These are phyloP conservation scores for Tenthredo notha DNA, from an alignment of 2,888 invertebrate genomes.

Conservation along the genomic window DNA sequence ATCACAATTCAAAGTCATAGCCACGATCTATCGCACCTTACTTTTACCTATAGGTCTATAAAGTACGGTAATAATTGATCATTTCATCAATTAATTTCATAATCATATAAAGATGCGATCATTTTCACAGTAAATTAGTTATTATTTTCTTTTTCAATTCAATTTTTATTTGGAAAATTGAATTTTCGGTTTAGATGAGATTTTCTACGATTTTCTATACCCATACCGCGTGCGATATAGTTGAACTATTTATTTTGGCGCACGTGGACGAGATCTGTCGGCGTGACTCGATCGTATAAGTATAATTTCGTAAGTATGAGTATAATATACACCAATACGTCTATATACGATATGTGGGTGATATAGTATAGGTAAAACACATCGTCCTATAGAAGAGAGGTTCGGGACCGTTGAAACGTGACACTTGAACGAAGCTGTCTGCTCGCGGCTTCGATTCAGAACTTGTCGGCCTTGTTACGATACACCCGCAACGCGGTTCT, in stretches of 20 bases:
- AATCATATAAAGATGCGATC: too few species aligned
- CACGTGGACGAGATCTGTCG: neutral
- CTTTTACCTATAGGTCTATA: too few species aligned
- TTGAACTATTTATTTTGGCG: neutral
- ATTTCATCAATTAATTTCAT: neutral
- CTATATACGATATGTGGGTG: neutral
- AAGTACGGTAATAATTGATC: too few species aligned
- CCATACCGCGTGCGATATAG: neutral
- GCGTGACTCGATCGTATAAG: neutral
- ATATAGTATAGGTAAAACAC: neutral
- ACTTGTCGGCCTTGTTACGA: slow-evolving; percentile 69
- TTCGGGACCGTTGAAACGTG: slow-evolving; percentile 44
- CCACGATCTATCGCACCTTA: neutral
- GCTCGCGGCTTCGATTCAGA: slow-evolving; percentile 67
- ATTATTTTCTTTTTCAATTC: too few species aligned
- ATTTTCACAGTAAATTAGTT: too few species aligned
- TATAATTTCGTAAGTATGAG: neutral
- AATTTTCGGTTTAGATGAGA: too few species aligned
- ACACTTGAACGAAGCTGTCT: slow-evolving; percentile 44
- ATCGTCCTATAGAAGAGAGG: neutral
- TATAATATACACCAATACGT: neutral
- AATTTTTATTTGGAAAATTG: too few species aligned
- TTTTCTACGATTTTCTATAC: neutral
- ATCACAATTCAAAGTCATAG: slow-evolving; percentile 12
- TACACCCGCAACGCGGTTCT: slow-evolving; percentile 58